Base-by-base conservation (phyloP, 2,797 vertebrate species). In the Sciurus carolinensis region DNA sequence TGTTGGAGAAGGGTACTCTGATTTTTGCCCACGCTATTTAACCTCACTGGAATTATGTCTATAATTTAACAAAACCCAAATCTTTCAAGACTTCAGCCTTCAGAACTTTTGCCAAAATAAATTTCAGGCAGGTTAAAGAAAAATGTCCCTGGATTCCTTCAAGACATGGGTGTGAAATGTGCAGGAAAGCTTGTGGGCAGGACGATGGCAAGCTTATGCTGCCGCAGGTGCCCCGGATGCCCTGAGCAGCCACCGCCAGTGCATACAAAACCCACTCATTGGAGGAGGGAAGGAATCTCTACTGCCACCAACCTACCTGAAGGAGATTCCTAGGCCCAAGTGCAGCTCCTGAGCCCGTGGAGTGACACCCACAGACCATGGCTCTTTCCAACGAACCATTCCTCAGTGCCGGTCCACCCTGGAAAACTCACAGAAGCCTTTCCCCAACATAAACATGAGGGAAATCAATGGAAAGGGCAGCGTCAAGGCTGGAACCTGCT, bases 21-120 rank as follows among this genome's bases (percentile, higher is more conserved):
- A 2, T 71, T 86, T 83, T 90, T 95, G 90, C 91, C 84, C 26
- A 62, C 36, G 76, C 79, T 87, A 75, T 89, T 97, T 82, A 82
- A 94, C 91, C 69, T 96, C 76, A 52, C 67, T 79, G 52, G 97
- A 96, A 93, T 95, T 62, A 91, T 79, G 36, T 83, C 92, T 93
- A 67, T 93, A 94, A 95, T 80, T 97, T 76, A 92, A 90, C 92
- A 94, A 89, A 94, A 91, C 54, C 71, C 84, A 96, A 92, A 96
- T 89, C 91, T 92, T 84, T 96, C 91, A 91, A 95, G 97, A 90
- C 87, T 95, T 77, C 50, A 62, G 80, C 62, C 87, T 96, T 98
- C 82, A 96, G 93, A 97, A 97, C 77, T 76, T 80, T 72, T 97
- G 96, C 96, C 96, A 97, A 97, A 90, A 97, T n/a, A 97, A 97